Base-by-base conservation (phyloP, 2,888 invertebrate species). In the Leptopilina syphax region DNA sequence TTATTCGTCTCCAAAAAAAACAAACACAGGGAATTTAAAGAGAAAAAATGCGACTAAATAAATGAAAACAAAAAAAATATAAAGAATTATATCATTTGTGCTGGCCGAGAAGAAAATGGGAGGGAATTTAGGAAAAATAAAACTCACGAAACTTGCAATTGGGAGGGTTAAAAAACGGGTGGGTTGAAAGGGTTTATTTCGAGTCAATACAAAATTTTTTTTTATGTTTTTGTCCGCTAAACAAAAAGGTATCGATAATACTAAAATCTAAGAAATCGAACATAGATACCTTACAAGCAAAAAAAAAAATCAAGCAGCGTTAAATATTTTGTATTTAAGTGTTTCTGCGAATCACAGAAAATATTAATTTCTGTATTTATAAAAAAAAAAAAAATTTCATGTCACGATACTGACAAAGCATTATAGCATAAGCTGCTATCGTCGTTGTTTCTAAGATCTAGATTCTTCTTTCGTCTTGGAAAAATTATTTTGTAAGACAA, bases 121-220 rank as follows among this genome's bases (percentile, higher is more conserved):
- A 73, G 73, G 73, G 73, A 9, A 27, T 27, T 13, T 57, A 54
- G 27, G 57, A 73, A 70, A n/a, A 24, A 18, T 60, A 34, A 60
- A 60, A 47, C 47, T 47, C 9, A 5, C 4, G 47, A 68, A 68
- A n/a, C 80, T 78, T 83, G 70, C 80, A 83, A 85, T 84, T 81
- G 83, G 84, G 86, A 78, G 78, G 85, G 83, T 78, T 78, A 84
- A 84, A 83, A 83, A 85, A 81, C 83, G 87, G 83, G 80, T 81
- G 87, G 90, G 87, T 81, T 88, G 88, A 86, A 85, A 79, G 86
- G 88, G 87, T 73, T 73, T 60, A 73, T 27, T 73, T 73, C 57
- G 57, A 73, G 73, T 73, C 73, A 50, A 50, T 50, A 50, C 44
- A 50, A 50, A 50, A 1, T 50, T 50, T 50, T 12, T 50, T 50